These are phyloP conservation scores for Leptoclinus maculatus DNA, from an alignment of 2,797 vertebrate genomes.

Conservation along the genomic window DNA sequence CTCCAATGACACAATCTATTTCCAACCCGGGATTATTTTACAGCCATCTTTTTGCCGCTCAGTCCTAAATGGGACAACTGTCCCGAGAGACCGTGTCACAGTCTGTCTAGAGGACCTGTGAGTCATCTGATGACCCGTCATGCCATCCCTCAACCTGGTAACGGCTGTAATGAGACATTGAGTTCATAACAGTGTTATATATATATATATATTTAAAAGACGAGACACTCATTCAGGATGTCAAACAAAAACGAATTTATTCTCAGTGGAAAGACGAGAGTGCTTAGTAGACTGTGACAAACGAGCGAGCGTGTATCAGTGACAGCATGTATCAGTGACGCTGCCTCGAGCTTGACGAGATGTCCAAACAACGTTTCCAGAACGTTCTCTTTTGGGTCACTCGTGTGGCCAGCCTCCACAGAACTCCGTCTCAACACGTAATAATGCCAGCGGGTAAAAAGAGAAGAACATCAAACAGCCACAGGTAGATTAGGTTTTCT, in stretches of 20 bases:
- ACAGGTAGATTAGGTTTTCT: constrained; percentile 74
- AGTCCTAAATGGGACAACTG: constrained; percentile 35
- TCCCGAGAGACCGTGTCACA: constrained; percentile 27
- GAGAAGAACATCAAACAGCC: constrained; percentile 60
- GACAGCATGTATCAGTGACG: constrained; percentile 57
- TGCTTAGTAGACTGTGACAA: constrained; percentile 73
- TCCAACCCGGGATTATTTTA: constrained; percentile 40
- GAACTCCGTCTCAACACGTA: constrained; percentile 49
- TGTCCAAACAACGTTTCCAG: constrained; percentile 71
- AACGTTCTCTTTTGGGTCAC: constrained; percentile 66
- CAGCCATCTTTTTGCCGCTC: constrained; percentile 36
- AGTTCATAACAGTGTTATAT: constrained; percentile 5
- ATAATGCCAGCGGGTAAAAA: constrained; percentile 51
- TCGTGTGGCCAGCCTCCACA: constrained; percentile 76
- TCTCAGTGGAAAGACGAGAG: constrained; percentile 73
- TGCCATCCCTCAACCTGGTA: constrained; percentile 9
- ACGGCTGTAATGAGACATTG: constrained; percentile 16
- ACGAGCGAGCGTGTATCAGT: constrained; percentile 60
- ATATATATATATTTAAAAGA: constrained; percentile 31
- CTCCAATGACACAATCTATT: constrained; percentile 30
- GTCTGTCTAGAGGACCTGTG: constrained; percentile 35
- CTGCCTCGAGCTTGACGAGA: constrained; percentile 47
- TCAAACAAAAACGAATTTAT: constrained; percentile 77
- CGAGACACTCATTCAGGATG: constrained; percentile 54
- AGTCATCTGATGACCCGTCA: constrained; percentile 53